These are phyloP conservation scores for Stenoptilia bipunctidactyla DNA, from an alignment of 2,888 invertebrate genomes.

Conservation along the genomic window DNA sequence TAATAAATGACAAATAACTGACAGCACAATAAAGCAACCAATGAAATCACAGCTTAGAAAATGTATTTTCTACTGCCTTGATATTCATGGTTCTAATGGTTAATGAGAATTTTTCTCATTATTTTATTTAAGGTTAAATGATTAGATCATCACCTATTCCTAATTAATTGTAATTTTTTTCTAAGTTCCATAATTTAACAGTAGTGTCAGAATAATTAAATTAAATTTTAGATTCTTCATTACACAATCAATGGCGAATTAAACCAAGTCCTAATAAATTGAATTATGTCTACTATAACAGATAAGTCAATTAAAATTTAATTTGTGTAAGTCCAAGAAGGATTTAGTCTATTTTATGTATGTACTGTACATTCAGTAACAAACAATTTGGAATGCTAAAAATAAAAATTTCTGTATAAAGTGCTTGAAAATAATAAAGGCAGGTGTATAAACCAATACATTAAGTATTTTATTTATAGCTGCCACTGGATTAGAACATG, in stretches of 20 bases:
- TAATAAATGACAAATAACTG: conserved; percentile 38
- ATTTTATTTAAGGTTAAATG: conserved; percentile 18
- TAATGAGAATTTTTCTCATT: conserved; percentile 4
- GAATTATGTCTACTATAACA: not conserved
- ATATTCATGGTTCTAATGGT: conserved; percentile 5
- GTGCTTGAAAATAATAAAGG: too few relatives aligned
- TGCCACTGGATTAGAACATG: too few relatives aligned
- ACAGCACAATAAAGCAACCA: conserved; percentile 48
- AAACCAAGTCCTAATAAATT: not conserved
- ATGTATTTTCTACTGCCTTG: conserved; percentile 3
- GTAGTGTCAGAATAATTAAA: too few relatives aligned
- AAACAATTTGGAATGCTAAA: too few relatives aligned
- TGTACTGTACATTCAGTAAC: too few relatives aligned
- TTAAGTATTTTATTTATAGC: too few relatives aligned
- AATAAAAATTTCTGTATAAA: too few relatives aligned
- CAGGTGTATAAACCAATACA: too few relatives aligned
- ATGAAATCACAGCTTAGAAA: conserved; percentile 29
- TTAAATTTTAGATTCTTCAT: not conserved
- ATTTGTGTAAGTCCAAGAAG: conserved; percentile 20
- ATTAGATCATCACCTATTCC: conserved; percentile 30
- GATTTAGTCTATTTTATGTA: conserved; percentile 18
- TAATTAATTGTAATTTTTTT: not conserved
- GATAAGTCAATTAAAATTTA: not conserved
- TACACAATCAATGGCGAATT: conserved; percentile 1
- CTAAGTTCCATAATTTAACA: too few relatives aligned